Conservation (phyloP, 1,140 invertebrate species). For the Drosophila leontia region DNA sequence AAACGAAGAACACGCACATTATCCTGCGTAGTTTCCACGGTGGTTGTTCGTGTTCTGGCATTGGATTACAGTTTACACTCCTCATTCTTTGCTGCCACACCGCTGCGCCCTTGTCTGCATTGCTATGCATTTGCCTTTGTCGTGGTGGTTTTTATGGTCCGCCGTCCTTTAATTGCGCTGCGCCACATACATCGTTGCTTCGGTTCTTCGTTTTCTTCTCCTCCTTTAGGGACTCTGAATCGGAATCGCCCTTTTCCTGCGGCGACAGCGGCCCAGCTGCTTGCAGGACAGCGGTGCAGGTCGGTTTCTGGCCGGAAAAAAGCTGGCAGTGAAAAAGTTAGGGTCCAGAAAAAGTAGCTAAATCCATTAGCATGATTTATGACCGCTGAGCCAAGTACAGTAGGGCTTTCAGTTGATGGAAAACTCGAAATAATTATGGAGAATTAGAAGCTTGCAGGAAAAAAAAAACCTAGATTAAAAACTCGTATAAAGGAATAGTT, state of each 20-base stretch:
- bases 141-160: conserved; percentile 38
- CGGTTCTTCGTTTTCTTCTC: conserved; percentile 19
- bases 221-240: conserved; percentile 12
- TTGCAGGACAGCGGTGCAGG: conserved; percentile 43
- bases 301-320: not conserved
- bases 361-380: conserved; percentile 1
- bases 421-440: not conserved
- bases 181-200: conserved; percentile 54
- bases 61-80: conserved; percentile 46
- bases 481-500: not conserved
- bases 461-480: not conserved
- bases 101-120: conserved; percentile 51
- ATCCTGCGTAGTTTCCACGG: conserved; percentile 50
- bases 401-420: not conserved
- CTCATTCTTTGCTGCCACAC: conserved; percentile 19
- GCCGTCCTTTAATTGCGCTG: conserved; percentile 74
- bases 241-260: conserved; percentile 44
- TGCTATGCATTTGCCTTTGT: conserved; percentile 67
- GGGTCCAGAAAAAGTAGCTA: conserved; percentile 1
- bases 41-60: conserved; percentile 61
- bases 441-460: not conserved
- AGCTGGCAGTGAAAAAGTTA: not conserved
- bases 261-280: conserved; percentile 48
- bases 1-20: conserved; percentile 43
- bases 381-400: not conserved